Percentiles rank a stretch among this genome's conserved stretches.
Conservation (phyloP, 2,797 vertebrate species). For the Schizopygopsis malacanthus region DNA sequence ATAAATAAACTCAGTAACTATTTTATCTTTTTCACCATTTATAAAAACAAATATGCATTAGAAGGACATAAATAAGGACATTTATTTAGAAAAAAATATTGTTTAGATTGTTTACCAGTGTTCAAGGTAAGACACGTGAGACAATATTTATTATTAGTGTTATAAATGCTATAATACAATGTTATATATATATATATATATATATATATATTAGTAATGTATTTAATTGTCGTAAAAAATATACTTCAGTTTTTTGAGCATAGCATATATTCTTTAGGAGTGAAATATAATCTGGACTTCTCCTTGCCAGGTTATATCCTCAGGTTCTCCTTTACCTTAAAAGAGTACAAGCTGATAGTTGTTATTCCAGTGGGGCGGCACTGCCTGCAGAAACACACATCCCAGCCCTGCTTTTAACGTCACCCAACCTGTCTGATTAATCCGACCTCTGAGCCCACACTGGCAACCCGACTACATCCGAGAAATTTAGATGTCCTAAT, state of each 20-base stretch:
- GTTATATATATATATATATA: no score
- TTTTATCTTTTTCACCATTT: no score
- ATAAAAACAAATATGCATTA: no score
- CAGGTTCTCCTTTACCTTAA: background rate
- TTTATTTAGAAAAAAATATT: no score
- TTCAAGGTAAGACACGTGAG: no score
- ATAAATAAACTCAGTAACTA: no score
- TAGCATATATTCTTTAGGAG: background rate
- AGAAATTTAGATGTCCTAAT: slow-evolving; percentile 80
- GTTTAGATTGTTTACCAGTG: no score
- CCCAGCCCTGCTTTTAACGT: slow-evolving; percentile 32
- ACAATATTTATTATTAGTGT: no score
- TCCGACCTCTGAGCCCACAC: slow-evolving; percentile 73
- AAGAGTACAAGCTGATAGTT: background rate
- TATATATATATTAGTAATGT: no score
- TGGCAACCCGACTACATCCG: slow-evolving; percentile 67
- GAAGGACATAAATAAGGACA: no score
- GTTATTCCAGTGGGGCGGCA: background rate
- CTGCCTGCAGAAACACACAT: background rate
- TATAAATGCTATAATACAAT: no score
- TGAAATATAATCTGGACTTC: background rate
- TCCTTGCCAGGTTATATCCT: background rate
- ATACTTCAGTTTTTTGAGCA: background rate
- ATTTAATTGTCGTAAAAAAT: background rate
- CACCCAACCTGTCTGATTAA: slow-evolving; percentile 74